phyloP scores from a whole-genome alignment of 1,140 invertebrate genomes.

The Diabrotica undecimpunctata region DNA sequence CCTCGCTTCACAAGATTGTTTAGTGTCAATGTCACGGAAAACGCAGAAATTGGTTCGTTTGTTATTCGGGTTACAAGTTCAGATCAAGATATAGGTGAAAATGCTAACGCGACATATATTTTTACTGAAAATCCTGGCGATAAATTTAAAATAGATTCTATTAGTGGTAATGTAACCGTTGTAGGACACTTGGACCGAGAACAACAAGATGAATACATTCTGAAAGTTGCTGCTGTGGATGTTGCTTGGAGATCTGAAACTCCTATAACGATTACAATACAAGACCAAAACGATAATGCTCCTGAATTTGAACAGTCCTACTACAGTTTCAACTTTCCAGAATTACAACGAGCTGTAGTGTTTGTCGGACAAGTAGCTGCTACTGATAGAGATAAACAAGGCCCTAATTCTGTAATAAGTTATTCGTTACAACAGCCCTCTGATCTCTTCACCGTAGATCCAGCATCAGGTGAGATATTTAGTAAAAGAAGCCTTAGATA shows the following conservation, averaged over 20 bases:
- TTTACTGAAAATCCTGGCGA: slow-evolving; percentile 84
- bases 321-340: slow-evolving; percentile 88
- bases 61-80: slow-evolving; percentile 89
- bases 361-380: slow-evolving; percentile 87
- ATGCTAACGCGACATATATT: slow-evolving; percentile 85
- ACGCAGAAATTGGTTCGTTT: slow-evolving; percentile 86
- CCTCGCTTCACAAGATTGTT: slow-evolving; percentile 89
- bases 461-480: slow-evolving; percentile 83
- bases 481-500: slow-evolving; percentile 80
- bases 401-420: slow-evolving; percentile 89
- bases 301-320: slow-evolving; percentile 85
- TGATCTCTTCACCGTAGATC: slow-evolving; percentile 85
- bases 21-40: slow-evolving; percentile 93
- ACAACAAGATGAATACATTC: slow-evolving; percentile 83
- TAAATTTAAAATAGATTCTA: slow-evolving; percentile 84
- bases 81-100: slow-evolving; percentile 81
- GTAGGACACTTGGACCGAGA: slow-evolving; percentile 79
- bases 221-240: slow-evolving; percentile 83
- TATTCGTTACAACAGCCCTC: slow-evolving; percentile 88
- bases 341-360: slow-evolving; percentile 71
- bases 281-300: slow-evolving; percentile 93
- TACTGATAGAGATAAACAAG: slow-evolving; percentile 85
- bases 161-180: slow-evolving; percentile 89
- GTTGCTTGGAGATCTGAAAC: slow-evolving; percentile 87
- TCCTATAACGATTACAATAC: slow-evolving; percentile 85